Base-by-base conservation (phyloP, 2,113 vertebrate species). In the Onychorhynchus coronatus region DNA sequence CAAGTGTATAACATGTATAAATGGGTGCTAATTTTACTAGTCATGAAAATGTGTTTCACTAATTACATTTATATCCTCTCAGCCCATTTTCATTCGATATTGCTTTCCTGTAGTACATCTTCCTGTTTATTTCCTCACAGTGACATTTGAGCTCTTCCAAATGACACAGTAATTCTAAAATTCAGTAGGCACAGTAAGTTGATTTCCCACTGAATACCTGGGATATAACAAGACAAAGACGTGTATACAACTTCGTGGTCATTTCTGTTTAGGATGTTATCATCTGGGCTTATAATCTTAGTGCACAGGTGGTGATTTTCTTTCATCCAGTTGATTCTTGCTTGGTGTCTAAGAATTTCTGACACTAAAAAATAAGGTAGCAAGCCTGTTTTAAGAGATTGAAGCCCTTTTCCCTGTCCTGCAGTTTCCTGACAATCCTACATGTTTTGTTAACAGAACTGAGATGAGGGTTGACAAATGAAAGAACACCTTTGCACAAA, bases 1-100 rank as follows among this genome's bases (percentile, higher is more conserved):
- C 96, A 97, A 97, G 96, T 96, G 93, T 95, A 56, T 96, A 97
- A 96, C 95, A 91, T 93, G 96, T 94, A 96, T 97, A 97, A 97
- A 97, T 68, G 96, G 96, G 96, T 96, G 95, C 92, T 97, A 97
- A 96, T 97, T 96, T 96, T 96, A 95, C 95, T 84, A 97, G 96
- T 96, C 96, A 95, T 56, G 92, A 95, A 96, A 96, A 94, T 75
- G 96, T 68, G 93, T 93, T 89, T 95, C 3, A 1, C 96, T 96
- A 96, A 97, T 96, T 96, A 91, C 96, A 97, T 96, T 97, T 97
- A 86, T 94, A 95, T 91, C 96, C 95, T 95, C 93, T 96, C 72
- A 80, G 95, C 68, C 96, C 85, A 96, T 94, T 96, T 94, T 94
- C 73, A 94, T 89, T 74, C 9, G 2, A 58, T 96, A 93, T 35